Base-by-base conservation (phyloP, 2,113 vertebrate genomes). In the Scartelaos histophorus region DNA sequence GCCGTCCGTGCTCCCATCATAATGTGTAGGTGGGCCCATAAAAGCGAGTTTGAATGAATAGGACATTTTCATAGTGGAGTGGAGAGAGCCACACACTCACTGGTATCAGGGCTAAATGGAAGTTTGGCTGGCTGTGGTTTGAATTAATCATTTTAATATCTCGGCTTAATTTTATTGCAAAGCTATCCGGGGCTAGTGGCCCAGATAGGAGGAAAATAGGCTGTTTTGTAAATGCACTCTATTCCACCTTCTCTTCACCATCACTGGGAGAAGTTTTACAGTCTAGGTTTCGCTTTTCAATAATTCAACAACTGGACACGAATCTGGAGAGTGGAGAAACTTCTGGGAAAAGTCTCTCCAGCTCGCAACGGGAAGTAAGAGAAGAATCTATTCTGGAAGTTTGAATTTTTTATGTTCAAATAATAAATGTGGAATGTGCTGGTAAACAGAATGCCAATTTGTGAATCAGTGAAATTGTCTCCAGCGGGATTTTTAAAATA, bases 231-330 rank as follows among this genome's bases (percentile, higher is more conserved):
- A 70, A 45, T 13, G 73, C 51, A 1, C 10, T 43, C 25, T 21
- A 25, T 65, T 56, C 16, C 57, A 43, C 74, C 56, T 35, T 56
- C 71, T 67, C 54, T 43, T 43, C 61, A 61, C 22, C 51, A 69
- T 47, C 70, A 25, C 25, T 13, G 16, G 60, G 35, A 76, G 49
- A 82, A 84, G 80, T 58, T 83, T 78, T 70, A 81, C 12, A 78
- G 54, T 15, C 61, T 71, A 68, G 80, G 76, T 73, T 83, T 82
- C 35, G 57, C 69, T 87, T 87, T 84, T 89, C 74, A 90, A 90
- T 89, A 88, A 90, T 89, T 91, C 83, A 89, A 82, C 35, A 61
- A 77, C 80, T 76, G 77, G 82, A 78, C 82, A 56, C 45, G 66
- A 76, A 85, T 75, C 78, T 54, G 66, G 65, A 82, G 71, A 68